These are phyloP conservation scores for Drosophila murphyi DNA, from an alignment of 1,140 invertebrate genomes.

Conservation along the genomic window DNA sequence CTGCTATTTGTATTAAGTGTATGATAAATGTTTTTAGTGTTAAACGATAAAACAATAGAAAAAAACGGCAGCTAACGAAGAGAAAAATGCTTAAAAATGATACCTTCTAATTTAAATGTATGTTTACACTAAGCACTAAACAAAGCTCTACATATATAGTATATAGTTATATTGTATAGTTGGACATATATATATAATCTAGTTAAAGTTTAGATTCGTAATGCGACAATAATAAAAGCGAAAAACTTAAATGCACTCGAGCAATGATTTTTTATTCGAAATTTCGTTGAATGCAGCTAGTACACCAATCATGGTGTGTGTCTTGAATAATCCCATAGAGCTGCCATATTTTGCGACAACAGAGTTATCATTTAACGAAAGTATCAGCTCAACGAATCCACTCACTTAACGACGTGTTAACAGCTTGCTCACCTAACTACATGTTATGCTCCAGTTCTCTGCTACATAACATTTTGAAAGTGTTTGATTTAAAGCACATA, in stretches of 20 bases:
- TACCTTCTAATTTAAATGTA: constrained; percentile 57
- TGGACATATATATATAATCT: constrained; percentile 60
- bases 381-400: not conserved
- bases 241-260: constrained; percentile 64
- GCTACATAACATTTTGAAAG: not conserved
- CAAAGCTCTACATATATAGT: constrained; percentile 62
- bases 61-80: constrained; percentile 2
- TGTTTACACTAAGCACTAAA: constrained; percentile 51
- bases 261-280: not conserved
- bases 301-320: not conserved
- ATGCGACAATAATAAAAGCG: constrained; percentile 80
- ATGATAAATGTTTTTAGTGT: constrained; percentile 67
- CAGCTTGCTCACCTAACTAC: constrained; percentile 1
- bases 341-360: not conserved
- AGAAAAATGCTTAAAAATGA: constrained; percentile 39
- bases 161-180: constrained; percentile 61
- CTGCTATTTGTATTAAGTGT: constrained; percentile 61
- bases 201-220: constrained; percentile 81
- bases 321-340: not conserved
- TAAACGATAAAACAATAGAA: constrained; percentile 1
- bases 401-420: constrained; percentile 16
- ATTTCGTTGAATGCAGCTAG: constrained; percentile 10
- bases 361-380: not conserved
- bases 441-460: not conserved
- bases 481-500: too few species aligned